These are phyloP conservation scores for Silurus lanzhouensis DNA, from an alignment of 2,797 vertebrate species.

Conservation along the genomic window DNA sequence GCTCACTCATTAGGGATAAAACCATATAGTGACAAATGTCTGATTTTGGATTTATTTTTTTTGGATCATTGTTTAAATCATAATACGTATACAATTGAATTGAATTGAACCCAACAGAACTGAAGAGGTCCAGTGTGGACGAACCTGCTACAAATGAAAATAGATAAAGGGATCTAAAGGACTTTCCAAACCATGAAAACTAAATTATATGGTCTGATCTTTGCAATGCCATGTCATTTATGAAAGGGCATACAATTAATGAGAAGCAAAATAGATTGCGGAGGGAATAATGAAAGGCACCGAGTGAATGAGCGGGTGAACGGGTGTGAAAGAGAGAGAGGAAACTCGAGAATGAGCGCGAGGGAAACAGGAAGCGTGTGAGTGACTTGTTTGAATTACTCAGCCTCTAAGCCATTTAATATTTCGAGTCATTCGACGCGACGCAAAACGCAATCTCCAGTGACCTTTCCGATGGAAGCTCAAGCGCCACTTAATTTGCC, in stretches of 20 bases:
- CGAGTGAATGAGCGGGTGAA: background rate
- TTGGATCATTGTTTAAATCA: no score
- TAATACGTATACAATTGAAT: no score
- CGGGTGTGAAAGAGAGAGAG: background rate
- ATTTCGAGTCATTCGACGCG: conserved; percentile 4
- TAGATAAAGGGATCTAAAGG: background rate
- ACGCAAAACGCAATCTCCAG: conserved; percentile 8
- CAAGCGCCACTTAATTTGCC: conserved; percentile 6
- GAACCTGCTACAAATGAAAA: no score
- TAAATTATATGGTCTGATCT: conserved; percentile 16
- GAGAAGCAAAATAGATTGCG: background rate
- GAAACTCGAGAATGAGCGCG: background rate
- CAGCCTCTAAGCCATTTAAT: conserved; percentile 27
- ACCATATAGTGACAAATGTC: no score
- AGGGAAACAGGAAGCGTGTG: background rate
- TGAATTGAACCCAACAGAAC: no score
- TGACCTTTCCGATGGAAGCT: conserved; percentile 8
- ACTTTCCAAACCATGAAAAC: background rate
- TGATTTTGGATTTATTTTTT: no score
- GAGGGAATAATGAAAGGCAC: background rate
- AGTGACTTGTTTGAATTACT: conserved; percentile 10
- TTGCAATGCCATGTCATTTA: background rate
- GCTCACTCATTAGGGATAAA: no score
- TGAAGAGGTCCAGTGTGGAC: no score
- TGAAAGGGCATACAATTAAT: conserved; percentile 9